Conservation (phyloP, 2,113 vertebrate genomes). For the Thunnus thynnus region DNA sequence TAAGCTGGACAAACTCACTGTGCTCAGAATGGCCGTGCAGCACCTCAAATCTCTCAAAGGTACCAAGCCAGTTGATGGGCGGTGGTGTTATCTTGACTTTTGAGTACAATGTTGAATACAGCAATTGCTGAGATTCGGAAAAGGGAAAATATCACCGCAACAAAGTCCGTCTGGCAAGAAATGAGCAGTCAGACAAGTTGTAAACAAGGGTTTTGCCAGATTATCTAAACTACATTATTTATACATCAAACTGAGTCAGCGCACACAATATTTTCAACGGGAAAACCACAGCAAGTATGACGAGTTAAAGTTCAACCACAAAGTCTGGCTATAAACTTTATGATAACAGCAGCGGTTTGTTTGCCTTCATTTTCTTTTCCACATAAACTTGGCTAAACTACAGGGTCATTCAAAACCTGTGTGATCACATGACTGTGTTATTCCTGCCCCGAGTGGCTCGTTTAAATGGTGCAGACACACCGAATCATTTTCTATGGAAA, state of each 20-base stretch:
- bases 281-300: too few relatives aligned
- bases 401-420: too few relatives aligned
- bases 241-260: neutral
- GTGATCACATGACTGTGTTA: too few relatives aligned
- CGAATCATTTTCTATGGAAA: too few relatives aligned
- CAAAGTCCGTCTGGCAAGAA: neutral
- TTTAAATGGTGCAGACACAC: too few relatives aligned
- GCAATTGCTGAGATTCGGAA: neutral
- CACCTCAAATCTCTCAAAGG: slow-evolving; percentile 93
- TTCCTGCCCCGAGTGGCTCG: too few relatives aligned
- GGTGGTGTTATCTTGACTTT: neutral
- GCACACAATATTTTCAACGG: too few relatives aligned
- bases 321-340: neutral
- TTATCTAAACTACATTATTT: neutral
- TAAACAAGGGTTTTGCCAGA: neutral
- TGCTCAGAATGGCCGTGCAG: slow-evolving; percentile 93
- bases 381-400: too few relatives aligned
- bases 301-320: too few relatives aligned
- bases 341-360: neutral
- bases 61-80: slow-evolving; percentile 35
- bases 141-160: neutral
- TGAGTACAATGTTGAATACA: neutral
- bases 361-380: too few relatives aligned
- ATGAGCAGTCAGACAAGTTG: too few relatives aligned
- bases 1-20: slow-evolving; percentile 94